Evolutionary conservation across 2,888 invertebrate genomes (phyloP), one percentile per base, ranked within the genome.

Genomic region (Chrysolina oricalcia): DNA sequence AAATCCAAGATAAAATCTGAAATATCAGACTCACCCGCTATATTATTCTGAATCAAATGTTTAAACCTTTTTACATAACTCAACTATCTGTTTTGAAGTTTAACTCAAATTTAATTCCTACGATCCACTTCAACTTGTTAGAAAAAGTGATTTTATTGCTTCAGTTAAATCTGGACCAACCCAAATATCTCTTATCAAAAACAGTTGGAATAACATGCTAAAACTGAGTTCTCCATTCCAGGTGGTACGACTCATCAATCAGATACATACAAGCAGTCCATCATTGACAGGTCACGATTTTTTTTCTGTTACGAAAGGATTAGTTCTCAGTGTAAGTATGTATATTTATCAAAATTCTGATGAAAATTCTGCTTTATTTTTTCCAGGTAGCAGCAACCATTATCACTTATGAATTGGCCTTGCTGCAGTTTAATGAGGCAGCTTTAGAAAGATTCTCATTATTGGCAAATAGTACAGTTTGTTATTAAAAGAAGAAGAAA

Each of bases 251-350:
- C 59, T 59, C 59, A 59, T 59, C 48, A 77, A 82, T 65, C 85
- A 85, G 78, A 81, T 83, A 46, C 77, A 82, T 50, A 71, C 78
- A 6, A 80, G 74, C 59, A 76, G 78, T 19, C 78, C 83, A 9
- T 81, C 83, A n/a, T 72, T 86, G 72, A 83, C 84, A 23, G 84
- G 83, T 10, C 79, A 81, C 46, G 83, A 84, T 74, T 83, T 85
- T 70, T 84, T 86, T 68, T 72, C 72, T 15, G 75, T 85, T n/a
- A 85, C 83, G 43, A 80, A 83, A 75, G 82, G 82, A 35, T 80
- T 85, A 50, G 79, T 85, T 50, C 80, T 85, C 43, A 85, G 81
- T 79, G 84, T 85, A 78, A 83, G 82, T 80, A 84, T 85, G 77
- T 82, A 82, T 59, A 35, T 0, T 46, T 46, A 4, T 0, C n/a